Conservation (phyloP, 2,113 vertebrate species). For the Hippocampus comes region DNA sequence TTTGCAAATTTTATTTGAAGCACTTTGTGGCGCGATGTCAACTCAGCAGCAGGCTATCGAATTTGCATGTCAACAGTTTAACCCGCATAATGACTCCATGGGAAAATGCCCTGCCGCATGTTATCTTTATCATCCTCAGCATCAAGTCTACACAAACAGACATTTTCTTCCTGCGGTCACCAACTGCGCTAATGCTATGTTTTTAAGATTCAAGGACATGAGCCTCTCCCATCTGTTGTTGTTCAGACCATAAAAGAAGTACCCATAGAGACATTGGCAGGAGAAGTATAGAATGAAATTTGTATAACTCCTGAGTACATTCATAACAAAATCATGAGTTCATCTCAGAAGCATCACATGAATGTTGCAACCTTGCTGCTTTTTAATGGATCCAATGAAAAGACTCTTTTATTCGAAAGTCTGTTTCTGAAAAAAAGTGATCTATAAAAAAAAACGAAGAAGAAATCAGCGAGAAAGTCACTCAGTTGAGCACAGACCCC, state of each 20-base stretch:
- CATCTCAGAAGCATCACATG: background rate
- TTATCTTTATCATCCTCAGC: background rate
- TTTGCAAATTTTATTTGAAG: constrained; percentile 14
- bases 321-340: background rate
- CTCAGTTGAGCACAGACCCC: background rate
- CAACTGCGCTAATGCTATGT: background rate
- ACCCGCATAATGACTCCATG: constrained; percentile 20
- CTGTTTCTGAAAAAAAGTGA: background rate
- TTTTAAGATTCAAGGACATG: background rate
- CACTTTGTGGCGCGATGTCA: constrained; percentile 3
- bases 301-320: background rate
- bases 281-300: background rate
- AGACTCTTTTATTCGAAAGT: background rate
- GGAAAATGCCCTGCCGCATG: background rate
- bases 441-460: background rate
- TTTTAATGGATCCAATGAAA: background rate
- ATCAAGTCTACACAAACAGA: background rate
- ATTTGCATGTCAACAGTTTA: constrained; percentile 24
- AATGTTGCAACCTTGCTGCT: background rate
- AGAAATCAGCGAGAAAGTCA: background rate
- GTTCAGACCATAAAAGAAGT: background rate
- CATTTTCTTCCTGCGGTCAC: background rate
- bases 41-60: constrained; percentile 5
- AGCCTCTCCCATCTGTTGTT: background rate
- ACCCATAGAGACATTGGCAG: background rate